Percentiles rank a stretch among this genome's conserved stretches.
These are phyloP conservation scores for Drosophila infuscata DNA, from an alignment of 2,888 invertebrate species.

Conservation along the genomic window DNA sequence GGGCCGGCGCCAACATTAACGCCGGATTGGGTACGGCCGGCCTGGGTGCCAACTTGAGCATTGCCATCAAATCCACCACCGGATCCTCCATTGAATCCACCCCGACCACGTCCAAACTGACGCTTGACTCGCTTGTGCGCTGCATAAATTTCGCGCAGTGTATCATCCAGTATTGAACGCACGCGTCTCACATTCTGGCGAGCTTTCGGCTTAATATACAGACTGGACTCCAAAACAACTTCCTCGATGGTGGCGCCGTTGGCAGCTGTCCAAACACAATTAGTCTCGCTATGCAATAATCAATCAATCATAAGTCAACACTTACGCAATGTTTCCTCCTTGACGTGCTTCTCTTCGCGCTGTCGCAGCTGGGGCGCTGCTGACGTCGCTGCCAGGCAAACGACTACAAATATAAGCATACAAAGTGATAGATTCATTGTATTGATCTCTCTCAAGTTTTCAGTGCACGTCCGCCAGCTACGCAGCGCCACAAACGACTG, in stretches of 20 bases:
- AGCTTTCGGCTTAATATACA: slow-evolving; percentile 85
- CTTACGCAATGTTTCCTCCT: slow-evolving; percentile 76
- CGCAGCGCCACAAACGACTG: slow-evolving; percentile 42
- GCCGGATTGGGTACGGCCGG: slow-evolving; percentile 55
- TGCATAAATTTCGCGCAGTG: slow-evolving; percentile 47
- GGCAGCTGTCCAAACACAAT: slow-evolving; percentile 54
- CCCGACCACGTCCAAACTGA: slow-evolving; percentile 21
- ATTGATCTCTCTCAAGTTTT: slow-evolving; percentile 4
- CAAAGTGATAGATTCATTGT: slow-evolving; percentile 64
- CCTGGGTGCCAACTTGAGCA: slow-evolving; percentile 40
- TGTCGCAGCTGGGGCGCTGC: slow-evolving; percentile 68
- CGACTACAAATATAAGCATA: slow-evolving; percentile 52
- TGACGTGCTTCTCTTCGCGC: slow-evolving; percentile 77
- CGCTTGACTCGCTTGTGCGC: slow-evolving; percentile 79
- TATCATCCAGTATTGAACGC: slow-evolving; percentile 49
- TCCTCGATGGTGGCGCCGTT: slow-evolving; percentile 84
- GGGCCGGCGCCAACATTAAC: slow-evolving; percentile 64
- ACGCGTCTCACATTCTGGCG: slow-evolving; percentile 60
- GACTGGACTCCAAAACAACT: slow-evolving; percentile 86
- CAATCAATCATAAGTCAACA: slow-evolving; percentile 23
- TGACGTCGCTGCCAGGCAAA: slow-evolving; percentile 54
- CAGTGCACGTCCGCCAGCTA: slow-evolving; percentile 66
- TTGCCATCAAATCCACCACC: slow-evolving; percentile 2
- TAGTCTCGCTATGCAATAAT: slow-evolving; percentile 4
- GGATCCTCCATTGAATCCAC: neutral